phyloP scores from a whole-genome alignment of 2,888 invertebrate species.

The Sarcophaga rosellei region DNA sequence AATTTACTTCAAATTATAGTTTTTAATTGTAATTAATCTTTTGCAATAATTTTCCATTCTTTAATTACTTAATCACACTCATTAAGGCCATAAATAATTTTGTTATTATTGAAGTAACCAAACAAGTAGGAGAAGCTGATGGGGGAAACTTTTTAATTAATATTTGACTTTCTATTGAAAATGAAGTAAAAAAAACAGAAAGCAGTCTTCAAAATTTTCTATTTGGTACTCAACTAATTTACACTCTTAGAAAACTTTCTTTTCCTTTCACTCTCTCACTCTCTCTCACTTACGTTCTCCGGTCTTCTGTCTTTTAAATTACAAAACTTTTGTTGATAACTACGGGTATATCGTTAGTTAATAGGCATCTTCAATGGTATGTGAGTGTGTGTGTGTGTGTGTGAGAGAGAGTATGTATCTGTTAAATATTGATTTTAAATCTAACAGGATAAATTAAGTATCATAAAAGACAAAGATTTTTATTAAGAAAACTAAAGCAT shows the following conservation, averaged over 20 bases:
- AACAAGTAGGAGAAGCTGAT: background rate
- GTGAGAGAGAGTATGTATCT: background rate
- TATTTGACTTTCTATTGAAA: background rate
- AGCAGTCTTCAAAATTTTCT: slow-evolving; percentile 9
- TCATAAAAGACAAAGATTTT: slow-evolving; percentile 25
- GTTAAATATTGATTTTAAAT: slow-evolving; percentile 20
- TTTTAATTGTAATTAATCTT: background rate
- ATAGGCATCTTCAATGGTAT: background rate
- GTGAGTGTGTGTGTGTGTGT: background rate
- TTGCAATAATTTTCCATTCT: background rate
- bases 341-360: background rate
- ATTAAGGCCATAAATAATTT: background rate
- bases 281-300: too few species aligned
- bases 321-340: background rate
- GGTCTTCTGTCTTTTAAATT: background rate
- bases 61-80: background rate
- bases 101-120: background rate
- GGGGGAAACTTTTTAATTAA: slow-evolving; percentile 9
- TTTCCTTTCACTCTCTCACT: background rate
- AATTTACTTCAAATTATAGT: too few species aligned
- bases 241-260: background rate
- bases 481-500: background rate
- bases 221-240: slow-evolving; percentile 19
- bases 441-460: slow-evolving; percentile 12
- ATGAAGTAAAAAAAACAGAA: background rate